Evolutionary conservation across 2,888 invertebrate genomes (phyloP).

Genomic region (Trachelus troglodyta): DNA sequence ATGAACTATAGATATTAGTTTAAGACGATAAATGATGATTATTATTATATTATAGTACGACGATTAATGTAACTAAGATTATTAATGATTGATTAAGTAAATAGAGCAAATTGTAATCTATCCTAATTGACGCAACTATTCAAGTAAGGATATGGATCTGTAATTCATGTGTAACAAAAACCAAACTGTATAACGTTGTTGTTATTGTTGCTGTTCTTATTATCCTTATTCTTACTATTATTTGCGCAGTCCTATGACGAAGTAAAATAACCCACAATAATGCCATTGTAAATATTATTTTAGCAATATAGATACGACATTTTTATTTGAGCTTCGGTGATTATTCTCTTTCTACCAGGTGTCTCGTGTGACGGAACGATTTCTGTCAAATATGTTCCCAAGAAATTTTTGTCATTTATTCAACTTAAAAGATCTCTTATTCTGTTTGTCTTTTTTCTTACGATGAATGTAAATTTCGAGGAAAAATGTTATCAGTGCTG

Average conservation of each 20-base stretch:
- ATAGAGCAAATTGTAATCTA: conserved; percentile 34
- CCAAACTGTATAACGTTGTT: conserved; percentile 41
- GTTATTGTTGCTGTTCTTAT: conserved; percentile 34
- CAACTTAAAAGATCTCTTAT: no score
- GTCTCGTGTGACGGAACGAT: no score
- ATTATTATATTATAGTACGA: conserved; percentile 33
- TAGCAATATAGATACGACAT: not conserved
- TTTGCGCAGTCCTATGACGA: not conserved
- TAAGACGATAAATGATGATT: conserved; percentile 47
- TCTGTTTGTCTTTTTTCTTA: no score
- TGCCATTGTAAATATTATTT: conserved; percentile 18
- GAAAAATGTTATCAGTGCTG: no score
- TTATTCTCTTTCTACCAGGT: no score
- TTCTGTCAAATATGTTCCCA: no score
- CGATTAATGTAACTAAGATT: conserved; percentile 30
- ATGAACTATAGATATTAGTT: conserved; percentile 49
- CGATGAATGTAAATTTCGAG: no score
- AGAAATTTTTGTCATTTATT: no score
- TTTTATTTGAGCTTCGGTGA: not conserved
- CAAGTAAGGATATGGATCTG: conserved; percentile 34
- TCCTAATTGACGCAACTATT: conserved; percentile 21
- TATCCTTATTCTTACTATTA: conserved; percentile 25
- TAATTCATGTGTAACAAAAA: conserved; percentile 41
- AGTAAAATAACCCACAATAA: conserved; percentile 15
- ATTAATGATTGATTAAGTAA: conserved; percentile 14